Evolutionary conservation across 2,888 invertebrate species (phyloP), one percentile per base, ranked within the genome.

Genomic region (Rhodophaea formosa): DNA sequence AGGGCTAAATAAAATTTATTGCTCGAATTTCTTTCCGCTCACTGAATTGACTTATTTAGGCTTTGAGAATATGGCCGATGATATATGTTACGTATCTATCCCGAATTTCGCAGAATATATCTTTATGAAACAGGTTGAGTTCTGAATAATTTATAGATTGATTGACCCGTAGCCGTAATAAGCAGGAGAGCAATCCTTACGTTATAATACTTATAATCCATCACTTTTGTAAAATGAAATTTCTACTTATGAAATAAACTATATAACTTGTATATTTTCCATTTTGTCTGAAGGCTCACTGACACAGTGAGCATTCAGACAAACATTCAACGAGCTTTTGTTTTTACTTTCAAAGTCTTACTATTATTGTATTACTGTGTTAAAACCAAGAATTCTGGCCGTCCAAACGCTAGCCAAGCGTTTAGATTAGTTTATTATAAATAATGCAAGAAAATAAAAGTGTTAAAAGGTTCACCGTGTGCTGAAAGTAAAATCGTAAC

Each of bases 1-100:
- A 59, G 59, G 64, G 56, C 60, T 57, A 68, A 69, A 72, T 69
- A 68, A 67, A 70, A 71, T 69, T 59, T 69, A 68, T 69, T 60
- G 69, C 60, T 63, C 57, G 64, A 66, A 65, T 68, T 65, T 62
- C 58, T 59, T 63, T 64, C 68, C 63, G 62, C 72, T 67, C 35
- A 16, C 62, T 60, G 61, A 51, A 65, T 63, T 65, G 63, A 66
- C 62, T 70, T 71, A 65, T 65, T 60, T 59, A 61, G 60, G 63
- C 61, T 65, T 63, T 62, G 23, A 52, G 58, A 53, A 60, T 62
- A 58, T 61, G 53, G 47, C 23, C 14, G 42, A 58, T 62, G 62
- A 64, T 61, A 62, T 59, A 64, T 62, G 45, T 35, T 59, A 64
- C 61, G 45, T 35, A 55, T 45, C 45, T 32, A 45, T 45, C 12